These are phyloP conservation scores for Fabriciana adippe DNA, from an alignment of 2,888 invertebrate species.

Conservation along the genomic window DNA sequence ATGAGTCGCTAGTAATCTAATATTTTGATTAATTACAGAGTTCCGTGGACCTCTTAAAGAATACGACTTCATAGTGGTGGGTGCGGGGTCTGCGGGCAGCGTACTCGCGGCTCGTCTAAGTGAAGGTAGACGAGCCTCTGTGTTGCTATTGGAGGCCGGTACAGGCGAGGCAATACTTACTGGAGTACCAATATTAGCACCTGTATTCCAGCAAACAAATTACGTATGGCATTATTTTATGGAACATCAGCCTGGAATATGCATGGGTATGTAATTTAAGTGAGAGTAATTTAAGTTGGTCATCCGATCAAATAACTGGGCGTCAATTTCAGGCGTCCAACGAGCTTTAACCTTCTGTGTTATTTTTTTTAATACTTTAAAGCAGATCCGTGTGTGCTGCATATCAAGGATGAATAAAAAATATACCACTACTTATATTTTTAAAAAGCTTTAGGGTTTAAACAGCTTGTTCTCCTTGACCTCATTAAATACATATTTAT, in stretches of 20 bases:
- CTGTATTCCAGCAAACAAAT: conserved; percentile 64
- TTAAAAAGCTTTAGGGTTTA: no score
- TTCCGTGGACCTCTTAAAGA: conserved; percentile 65
- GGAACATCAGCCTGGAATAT: conserved; percentile 79
- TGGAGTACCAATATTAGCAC: conserved; percentile 71
- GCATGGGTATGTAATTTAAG: conserved; percentile 59
- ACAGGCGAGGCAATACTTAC: conserved; percentile 68
- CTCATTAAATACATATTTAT: no score
- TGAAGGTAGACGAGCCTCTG: conserved; percentile 68
- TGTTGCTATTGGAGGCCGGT: conserved; percentile 77
- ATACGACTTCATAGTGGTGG: conserved; percentile 78
- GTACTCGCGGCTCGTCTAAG: conserved; percentile 78
- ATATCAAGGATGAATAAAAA: no score
- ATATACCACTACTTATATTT: no score
- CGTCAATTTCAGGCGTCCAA: no score
- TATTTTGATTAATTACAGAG: conserved; percentile 49
- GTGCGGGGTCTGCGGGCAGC: conserved; percentile 81
- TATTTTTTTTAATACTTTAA: no score
- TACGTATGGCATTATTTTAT: conserved; percentile 80
- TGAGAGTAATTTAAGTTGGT: no score
- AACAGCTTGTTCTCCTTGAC: no score
- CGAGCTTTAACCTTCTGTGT: no score
- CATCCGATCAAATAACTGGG: no score
- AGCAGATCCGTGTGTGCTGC: no score
- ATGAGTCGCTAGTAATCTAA: no score